Evolutionary conservation across 2,113 vertebrate genomes (phyloP), one percentile per base, ranked within the genome.

Genomic region (Vulpes ferrilata): DNA sequence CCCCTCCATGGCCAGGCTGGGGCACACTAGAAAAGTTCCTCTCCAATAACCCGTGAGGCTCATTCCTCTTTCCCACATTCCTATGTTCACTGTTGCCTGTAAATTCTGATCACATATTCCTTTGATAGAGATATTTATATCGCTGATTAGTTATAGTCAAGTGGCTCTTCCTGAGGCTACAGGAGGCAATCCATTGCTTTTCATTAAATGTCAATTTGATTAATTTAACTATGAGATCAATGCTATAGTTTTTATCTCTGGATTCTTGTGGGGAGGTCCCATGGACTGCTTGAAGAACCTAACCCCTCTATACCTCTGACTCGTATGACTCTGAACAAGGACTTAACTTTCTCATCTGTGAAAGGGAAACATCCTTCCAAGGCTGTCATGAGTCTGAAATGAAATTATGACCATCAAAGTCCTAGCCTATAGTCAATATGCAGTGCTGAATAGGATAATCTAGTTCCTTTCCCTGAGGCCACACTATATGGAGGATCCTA

Each of bases 141-240:
- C 19, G 60, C 94, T 92, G 87, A 89, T 78, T 65, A 95, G 51
- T 65, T 78, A 8, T 19, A 82, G 87, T 19, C 60, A 30, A 62
- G 96, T 74, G 79, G 59, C 27, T 88, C 82, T 43, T 93, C 5
- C 74, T 93, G n/a, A 60, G 10, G 48, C 25, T 71, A 30, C 2
- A 84, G 76, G 57, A 88, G 35, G 22, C 25, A 85, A 88, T 85
- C 11, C 13, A 59, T 20, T 64, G 23, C 65, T 79, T 89, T 93
- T 38, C 30, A 23, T 86, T 89, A 86, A 86, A 86, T 73, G 60
- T 85, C 67, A 93, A 15, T n/a, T 78, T 88, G 64, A 78, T 90
- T 85, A 55, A 19, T 48, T 88, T 76, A 60, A 67, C 60, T 67
- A 2, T 32, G 55, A 97, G 22, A 27, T 38, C 83, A 65, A 78